phyloP scores from a whole-genome alignment of 2,113 vertebrate genomes.

The Cebidichthys violaceus region DNA sequence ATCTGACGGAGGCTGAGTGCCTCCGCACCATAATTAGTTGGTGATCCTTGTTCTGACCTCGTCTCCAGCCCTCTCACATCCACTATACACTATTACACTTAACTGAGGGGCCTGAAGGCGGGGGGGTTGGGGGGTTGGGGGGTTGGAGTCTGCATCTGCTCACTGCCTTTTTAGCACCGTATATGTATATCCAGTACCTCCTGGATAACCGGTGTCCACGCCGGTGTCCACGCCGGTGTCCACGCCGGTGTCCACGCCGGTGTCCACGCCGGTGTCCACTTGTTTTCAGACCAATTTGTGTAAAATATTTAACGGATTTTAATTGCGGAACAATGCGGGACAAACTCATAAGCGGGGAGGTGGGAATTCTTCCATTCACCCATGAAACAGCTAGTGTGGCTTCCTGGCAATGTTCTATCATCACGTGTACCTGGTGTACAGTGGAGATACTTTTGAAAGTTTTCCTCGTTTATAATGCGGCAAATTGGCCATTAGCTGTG shows the following conservation, averaged over 20 bases:
- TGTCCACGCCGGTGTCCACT: slow-evolving; percentile 17
- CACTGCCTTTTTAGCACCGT: slow-evolving; percentile 54
- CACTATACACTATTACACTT: slow-evolving; percentile 61
- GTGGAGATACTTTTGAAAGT: slow-evolving; percentile 25
- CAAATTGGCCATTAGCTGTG: slow-evolving; percentile 65
- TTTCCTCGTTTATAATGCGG: slow-evolving; percentile 48
- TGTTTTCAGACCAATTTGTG: slow-evolving; percentile 22
- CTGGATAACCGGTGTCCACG: background rate
- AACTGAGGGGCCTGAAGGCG: slow-evolving; percentile 51
- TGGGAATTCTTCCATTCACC: no score
- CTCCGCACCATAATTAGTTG: slow-evolving; percentile 73
- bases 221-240: slow-evolving; percentile 13
- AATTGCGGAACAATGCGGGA: slow-evolving; percentile 36
- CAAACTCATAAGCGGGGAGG: slow-evolving; percentile 16
- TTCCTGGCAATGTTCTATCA: background rate
- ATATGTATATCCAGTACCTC: background rate
- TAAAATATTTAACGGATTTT: slow-evolving; percentile 34
- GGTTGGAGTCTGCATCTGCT: slow-evolving; percentile 48
- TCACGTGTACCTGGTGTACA: slow-evolving; percentile 41
- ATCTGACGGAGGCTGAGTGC: slow-evolving; percentile 72
- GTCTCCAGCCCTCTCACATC: slow-evolving; percentile 67
- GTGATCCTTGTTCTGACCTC: slow-evolving; percentile 73
- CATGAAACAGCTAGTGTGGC: slow-evolving; percentile 18
- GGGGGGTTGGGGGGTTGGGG: slow-evolving; percentile 5
- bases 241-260: slow-evolving; percentile 15